Conservation (phyloP, 2,797 vertebrate genomes). For the Siniperca undulata region DNA sequence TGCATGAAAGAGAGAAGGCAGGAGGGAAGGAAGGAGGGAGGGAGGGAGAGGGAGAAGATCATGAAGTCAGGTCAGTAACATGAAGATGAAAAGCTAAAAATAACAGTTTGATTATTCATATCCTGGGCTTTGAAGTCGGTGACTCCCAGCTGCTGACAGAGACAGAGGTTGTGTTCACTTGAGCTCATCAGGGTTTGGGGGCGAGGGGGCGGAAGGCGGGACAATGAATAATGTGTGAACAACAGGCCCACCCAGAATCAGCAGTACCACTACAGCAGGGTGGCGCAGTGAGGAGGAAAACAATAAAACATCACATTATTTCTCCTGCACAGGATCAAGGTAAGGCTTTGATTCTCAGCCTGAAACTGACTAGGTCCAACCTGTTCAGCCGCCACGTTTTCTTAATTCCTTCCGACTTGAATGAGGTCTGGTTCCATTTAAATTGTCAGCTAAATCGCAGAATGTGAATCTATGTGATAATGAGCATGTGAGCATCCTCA, state of each 20-base stretch:
- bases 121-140: constrained; percentile 66
- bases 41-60: constrained; percentile 31
- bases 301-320: constrained; percentile 36
- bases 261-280: constrained; percentile 31
- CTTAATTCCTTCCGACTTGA: not conserved
- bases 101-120: constrained; percentile 77
- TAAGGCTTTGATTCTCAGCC: constrained; percentile 40
- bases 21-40: constrained; percentile 4
- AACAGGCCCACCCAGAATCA: constrained; percentile 41
- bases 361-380: not conserved
- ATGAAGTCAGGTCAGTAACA: constrained; percentile 68
- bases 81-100: constrained; percentile 71
- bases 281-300: constrained; percentile 46
- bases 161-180: constrained; percentile 57
- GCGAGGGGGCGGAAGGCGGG: constrained; percentile 18
- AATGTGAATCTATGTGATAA: not conserved
- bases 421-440: constrained; percentile 10
- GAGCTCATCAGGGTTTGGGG: constrained; percentile 36
- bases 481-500: not conserved
- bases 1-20: not conserved
- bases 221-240: constrained; percentile 53
- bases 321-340: constrained; percentile 21
- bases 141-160: constrained; percentile 65
- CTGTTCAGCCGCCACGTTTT: not conserved
- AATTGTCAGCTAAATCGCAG: not conserved